Evolutionary conservation across 2,797 vertebrate genomes (phyloP).

Genomic region (Malurus splendens): DNA sequence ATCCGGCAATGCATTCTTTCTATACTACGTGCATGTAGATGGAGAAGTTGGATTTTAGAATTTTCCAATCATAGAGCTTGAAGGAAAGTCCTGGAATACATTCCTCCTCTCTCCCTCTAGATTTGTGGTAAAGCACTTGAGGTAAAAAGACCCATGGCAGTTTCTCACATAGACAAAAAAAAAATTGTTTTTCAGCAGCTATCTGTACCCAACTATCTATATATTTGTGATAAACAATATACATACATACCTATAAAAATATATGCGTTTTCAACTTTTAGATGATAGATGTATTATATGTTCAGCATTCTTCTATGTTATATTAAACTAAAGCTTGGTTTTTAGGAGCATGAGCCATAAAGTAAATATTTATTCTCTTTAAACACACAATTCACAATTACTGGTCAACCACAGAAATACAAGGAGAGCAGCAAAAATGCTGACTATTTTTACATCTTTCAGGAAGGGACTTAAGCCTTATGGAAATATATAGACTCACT

Average conservation of each 20-base stretch:
- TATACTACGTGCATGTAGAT: not conserved
- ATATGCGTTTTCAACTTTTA: not conserved
- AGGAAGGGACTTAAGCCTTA: not conserved
- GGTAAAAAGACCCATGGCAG: not conserved
- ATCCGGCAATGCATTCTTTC: not conserved
- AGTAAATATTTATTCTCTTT: not conserved
- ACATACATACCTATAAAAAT: not conserved
- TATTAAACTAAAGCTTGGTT: not conserved
- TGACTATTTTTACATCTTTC: not conserved
- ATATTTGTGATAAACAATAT: not conserved
- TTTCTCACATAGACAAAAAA: not conserved
- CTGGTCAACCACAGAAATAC: not conserved
- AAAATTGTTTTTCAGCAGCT: not conserved
- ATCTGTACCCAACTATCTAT: not conserved
- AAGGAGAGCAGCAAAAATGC: not conserved
- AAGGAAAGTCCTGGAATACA: not conserved
- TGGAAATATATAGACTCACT: not conserved
- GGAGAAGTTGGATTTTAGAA: not conserved
- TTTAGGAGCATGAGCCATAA: not conserved
- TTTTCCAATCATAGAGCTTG: not conserved
- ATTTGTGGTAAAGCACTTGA: not conserved
- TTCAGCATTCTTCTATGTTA: not conserved
- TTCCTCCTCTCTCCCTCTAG: not conserved
- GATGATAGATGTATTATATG: not conserved
- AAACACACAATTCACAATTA: not conserved